These are phyloP conservation scores for Platyscapa corneri DNA, from an alignment of 1,140 invertebrate species.

Conservation along the genomic window DNA sequence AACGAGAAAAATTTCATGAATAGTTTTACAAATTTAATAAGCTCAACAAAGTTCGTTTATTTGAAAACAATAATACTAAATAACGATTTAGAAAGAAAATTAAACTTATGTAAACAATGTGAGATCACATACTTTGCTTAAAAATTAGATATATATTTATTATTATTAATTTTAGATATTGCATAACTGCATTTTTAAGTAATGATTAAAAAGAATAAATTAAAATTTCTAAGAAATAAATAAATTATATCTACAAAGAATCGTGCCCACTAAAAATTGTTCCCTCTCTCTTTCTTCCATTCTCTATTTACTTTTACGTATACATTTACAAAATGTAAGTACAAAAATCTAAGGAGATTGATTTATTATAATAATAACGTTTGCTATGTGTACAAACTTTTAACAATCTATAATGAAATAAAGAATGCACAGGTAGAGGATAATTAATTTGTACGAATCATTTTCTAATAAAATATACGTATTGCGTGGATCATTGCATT, in stretches of 20 bases:
- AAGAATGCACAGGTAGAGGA: neutral
- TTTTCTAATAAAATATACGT: constrained; percentile 24
- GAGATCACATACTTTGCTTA: constrained; percentile 25
- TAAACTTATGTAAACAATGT: neutral
- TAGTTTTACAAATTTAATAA: constrained; percentile 8
- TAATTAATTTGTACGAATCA: constrained; percentile 1
- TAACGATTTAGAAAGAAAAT: constrained; percentile 37
- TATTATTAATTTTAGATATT: constrained; percentile 33
- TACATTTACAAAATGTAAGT: constrained; percentile 52
- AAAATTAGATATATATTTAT: neutral
- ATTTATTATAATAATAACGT: constrained; percentile 28
- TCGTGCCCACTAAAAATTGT: constrained; percentile 2
- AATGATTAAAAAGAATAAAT: constrained; percentile 42
- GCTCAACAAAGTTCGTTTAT: constrained; percentile 18
- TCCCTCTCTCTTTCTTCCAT: neutral
- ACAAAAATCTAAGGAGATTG: constrained; percentile 40
- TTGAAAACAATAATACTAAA: neutral
- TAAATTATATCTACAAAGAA: constrained; percentile 2
- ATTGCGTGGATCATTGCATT: constrained; percentile 11
- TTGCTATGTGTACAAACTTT: constrained; percentile 33
- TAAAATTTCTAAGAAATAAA: constrained; percentile 38
- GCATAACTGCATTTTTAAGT: constrained; percentile 48
- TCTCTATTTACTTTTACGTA: constrained; percentile 13
- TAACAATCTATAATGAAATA: constrained; percentile 12
- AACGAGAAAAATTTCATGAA: neutral